Evolutionary conservation across 2,113 vertebrate genomes (phyloP), one percentile per base, ranked within the genome.

Genomic region (Oreotrochilus melanogaster): DNA sequence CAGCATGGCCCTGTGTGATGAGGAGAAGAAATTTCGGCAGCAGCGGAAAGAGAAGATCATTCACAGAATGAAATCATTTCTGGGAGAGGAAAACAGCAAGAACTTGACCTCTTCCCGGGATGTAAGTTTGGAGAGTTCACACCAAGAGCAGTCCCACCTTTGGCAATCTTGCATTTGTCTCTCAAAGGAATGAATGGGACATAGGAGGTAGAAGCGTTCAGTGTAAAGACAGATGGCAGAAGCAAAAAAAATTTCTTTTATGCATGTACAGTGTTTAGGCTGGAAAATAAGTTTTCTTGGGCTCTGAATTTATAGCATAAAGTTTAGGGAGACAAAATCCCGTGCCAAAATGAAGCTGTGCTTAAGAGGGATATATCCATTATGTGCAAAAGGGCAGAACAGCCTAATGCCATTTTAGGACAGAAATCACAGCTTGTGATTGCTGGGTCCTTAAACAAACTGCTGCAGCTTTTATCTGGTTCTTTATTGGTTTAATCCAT

Each of bases 1-100:
- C 95, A 99, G 99, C 86, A 98, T 99, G 98, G 98, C 99, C 8
- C 94, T 99, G 64, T 99, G 99, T 58, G 98, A 99, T 17, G 98
- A 99, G 91, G 99, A 99, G 97, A 99, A 99, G 93, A 71, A 75
- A 25, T 99, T 98, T 96, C 97, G 99, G 67, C 98, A 99, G 17
- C 98, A 97, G 50, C 97, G 99, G 21, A 98, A 98, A 43, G 98
- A 99, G 23, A 97, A 97, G 47, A 98, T 99, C 84, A 98, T 98
- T 98, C 97, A 98, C 43, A 99, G 98, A 70, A 99, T 99, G 95
- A 99, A 98, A 95, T 98, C 98, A 24, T 98, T 99, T 10, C 97
- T 99, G 4, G 97, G 98, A 78, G 98, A 98, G 87, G 97, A 99
- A 78, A 97, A 97, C 51, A 98, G 98, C 64, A 97, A 98, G 57